Conservation (phyloP, 2,113 vertebrate species). For the Chaetura pelagica region DNA sequence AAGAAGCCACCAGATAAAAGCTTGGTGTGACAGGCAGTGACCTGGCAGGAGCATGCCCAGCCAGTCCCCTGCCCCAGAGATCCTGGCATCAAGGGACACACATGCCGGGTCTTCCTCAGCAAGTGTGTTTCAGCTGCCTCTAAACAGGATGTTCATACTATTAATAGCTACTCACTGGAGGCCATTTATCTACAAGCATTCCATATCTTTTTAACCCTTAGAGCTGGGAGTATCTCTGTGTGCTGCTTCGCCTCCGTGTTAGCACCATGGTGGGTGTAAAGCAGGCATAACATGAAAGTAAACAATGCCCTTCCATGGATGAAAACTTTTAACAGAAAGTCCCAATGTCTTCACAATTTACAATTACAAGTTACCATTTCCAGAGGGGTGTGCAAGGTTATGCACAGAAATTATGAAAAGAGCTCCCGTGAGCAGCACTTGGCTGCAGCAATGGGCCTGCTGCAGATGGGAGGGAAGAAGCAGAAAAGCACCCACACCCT, state of each 20-base stretch:
- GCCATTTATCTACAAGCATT: neutral
- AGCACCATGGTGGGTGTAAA: too few species aligned
- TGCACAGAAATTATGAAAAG: neutral
- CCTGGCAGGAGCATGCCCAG: neutral
- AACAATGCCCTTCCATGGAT: neutral
- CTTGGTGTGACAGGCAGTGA: neutral
- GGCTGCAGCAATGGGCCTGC: neutral
- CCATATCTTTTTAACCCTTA: neutral
- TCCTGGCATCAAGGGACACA: neutral
- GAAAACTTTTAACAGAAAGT: neutral
- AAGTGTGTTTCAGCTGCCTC: neutral
- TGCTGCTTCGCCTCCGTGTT: neutral
- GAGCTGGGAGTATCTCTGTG: neutral
- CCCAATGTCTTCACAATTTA: neutral
- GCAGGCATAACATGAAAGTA: neutral
- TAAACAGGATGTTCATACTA: neutral
- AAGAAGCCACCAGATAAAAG: neutral
- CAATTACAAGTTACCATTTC: neutral
- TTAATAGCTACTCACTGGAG: neutral
- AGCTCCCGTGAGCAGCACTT: neutral
- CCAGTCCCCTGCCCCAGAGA: neutral
- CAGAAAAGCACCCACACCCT: rapidly evolving
- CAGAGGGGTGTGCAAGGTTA: neutral
- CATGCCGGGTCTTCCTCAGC: neutral
- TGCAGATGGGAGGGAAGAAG: neutral